Evolutionary conservation across 2,888 invertebrate genomes (phyloP).

Genomic region (Caenorhabditis wallacei): DNA sequence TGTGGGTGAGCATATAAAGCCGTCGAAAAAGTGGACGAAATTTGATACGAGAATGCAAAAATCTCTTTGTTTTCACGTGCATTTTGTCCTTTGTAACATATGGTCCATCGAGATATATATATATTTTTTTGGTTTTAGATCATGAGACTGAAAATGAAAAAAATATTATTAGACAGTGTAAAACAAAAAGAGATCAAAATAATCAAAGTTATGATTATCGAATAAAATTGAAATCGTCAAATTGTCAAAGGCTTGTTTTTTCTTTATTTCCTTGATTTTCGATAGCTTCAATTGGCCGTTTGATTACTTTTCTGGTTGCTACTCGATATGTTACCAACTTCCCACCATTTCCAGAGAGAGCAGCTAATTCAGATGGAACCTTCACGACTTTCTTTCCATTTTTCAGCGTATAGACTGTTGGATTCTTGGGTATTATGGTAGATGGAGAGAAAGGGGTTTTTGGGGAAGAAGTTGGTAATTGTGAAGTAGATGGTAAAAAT

Average conservation of each 20-base stretch:
- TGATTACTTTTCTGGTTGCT: not conserved
- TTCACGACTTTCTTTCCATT: conserved; percentile 44
- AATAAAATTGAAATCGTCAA: no score
- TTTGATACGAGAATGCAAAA: conserved; percentile 40
- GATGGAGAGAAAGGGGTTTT: not conserved
- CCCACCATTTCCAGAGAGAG: conserved; percentile 4
- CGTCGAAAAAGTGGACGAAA: conserved; percentile 24
- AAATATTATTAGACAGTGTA: no score
- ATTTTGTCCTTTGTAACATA: not conserved
- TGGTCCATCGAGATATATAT: not conserved
- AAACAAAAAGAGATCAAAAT: no score
- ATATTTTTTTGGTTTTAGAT: conserved; percentile 12
- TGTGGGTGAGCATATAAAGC: conserved; percentile 1
- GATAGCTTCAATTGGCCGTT: no score
- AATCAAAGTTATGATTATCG: no score
- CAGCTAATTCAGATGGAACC: not conserved
- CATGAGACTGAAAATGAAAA: no score
- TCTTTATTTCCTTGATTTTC: no score
- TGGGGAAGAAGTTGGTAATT: not conserved
- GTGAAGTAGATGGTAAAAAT: not conserved
- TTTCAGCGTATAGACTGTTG: conserved; percentile 15
- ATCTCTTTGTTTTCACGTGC: conserved; percentile 46
- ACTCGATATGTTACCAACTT: conserved; percentile 23
- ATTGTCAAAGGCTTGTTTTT: no score
- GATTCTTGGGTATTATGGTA: not conserved